These are phyloP conservation scores for Leptopilina syphax DNA, from an alignment of 2,888 invertebrate species.

Conservation along the genomic window DNA sequence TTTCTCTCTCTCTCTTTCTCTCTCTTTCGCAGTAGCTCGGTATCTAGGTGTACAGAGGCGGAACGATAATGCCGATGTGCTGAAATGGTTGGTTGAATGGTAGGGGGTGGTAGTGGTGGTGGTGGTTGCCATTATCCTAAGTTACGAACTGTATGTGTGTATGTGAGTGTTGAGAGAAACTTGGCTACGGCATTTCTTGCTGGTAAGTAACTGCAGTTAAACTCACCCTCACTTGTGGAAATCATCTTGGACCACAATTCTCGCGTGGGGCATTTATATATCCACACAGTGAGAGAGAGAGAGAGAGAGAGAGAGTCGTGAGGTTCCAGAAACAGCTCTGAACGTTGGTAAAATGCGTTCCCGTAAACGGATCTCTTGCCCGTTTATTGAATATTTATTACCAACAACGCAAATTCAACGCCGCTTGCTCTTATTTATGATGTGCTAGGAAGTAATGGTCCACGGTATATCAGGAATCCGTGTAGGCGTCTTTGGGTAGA, in stretches of 20 bases:
- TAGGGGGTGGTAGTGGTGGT: no score
- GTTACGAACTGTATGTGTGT: constrained; percentile 63
- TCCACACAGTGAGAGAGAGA: no score
- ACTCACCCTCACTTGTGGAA: constrained; percentile 49
- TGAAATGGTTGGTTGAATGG: constrained; percentile 58
- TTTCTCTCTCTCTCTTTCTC: no score
- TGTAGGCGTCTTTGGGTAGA: constrained; percentile 43
- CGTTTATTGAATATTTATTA: constrained; percentile 73
- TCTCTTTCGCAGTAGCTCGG: no score
- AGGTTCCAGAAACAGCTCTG: constrained; percentile 24
- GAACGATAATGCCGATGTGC: constrained; percentile 66
- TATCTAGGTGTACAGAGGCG: constrained; percentile 54
- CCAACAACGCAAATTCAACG: constrained; percentile 51
- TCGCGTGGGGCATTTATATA: constrained; percentile 22
- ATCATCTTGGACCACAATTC: constrained; percentile 39
- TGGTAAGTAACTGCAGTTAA: constrained; percentile 67
- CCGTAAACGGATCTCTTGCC: constrained; percentile 69
- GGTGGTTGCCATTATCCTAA: constrained; percentile 65
- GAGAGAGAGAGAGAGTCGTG: no score
- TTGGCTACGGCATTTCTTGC: constrained; percentile 60
- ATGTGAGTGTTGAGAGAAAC: constrained; percentile 56
- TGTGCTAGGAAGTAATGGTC: constrained; percentile 51
- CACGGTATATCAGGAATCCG: constrained; percentile 54
- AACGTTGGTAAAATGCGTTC: constrained; percentile 60
- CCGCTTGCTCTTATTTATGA: constrained; percentile 52